Evolutionary conservation across 2,797 vertebrate species (phyloP), one percentile per base, ranked within the genome.

Genomic region (Amblyraja radiata): DNA sequence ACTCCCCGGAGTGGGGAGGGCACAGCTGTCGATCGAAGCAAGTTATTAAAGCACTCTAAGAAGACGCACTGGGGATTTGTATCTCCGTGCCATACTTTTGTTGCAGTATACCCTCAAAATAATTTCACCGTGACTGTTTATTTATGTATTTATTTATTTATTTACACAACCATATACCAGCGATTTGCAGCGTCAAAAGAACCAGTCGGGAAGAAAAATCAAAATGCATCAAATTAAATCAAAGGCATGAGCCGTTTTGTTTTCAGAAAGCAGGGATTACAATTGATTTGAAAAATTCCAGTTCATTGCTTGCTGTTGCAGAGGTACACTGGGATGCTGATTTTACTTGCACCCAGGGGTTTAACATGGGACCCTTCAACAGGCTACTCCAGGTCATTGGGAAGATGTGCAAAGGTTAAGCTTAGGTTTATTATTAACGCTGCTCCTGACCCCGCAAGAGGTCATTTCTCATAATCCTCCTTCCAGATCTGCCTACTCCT

Each of bases 1-100:
- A 88, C 25, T 93, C 79, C 68, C 63, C 25, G 77, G 81, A 84
- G 3, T 36, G 54, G 25, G 88, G 46, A 25, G 94, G 93, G 21
- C 92, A 93, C 93, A 86, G 93, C 61, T 94, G 88, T 32, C 9
- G 2, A 78, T 58, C 1, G 71, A 94, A 93, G 90, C 65, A 93
- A 93, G 93, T 94, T 93, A 94, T 79, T 94, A 94, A 93, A 83
- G 36, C 36, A 80, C 39, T 73, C 39, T 80, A 93, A 77, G 93
- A 94, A 94, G 93, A 94, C 68, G 39, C 74, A 93, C 93, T 78
- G n/a, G 93, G 93, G 80, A 6, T 65, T 63, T 76, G n/a, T 61
- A 2, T 28, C 32, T 78, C 39, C 54, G 28, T 79, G 46, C 54
- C 78, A 93, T 16, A 65, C 36, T 76, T 81, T 77, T 16, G 81